A percentile compares a stretch with the other conserved stretches of the same genome.
These are phyloP conservation scores for Blera fallax DNA, from an alignment of 2,888 invertebrate genomes.

Conservation along the genomic window DNA sequence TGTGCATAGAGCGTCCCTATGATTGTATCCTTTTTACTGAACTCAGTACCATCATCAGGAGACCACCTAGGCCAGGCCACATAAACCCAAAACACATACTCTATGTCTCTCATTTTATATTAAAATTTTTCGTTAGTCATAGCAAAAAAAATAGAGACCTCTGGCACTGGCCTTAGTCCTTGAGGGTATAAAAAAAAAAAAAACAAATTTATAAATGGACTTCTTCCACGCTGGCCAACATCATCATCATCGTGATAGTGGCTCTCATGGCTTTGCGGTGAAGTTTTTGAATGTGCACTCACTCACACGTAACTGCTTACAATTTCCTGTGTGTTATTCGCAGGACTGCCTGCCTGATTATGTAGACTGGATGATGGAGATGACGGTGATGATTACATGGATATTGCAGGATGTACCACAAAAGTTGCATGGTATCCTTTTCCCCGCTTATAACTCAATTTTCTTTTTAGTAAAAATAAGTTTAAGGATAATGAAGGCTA, in stretches of 20 bases:
- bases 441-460: slow-evolving; percentile 35
- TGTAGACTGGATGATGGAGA: slow-evolving; percentile 19
- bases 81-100: slow-evolving; percentile 48
- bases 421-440: background rate
- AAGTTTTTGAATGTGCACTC: slow-evolving; percentile 61
- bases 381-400: slow-evolving; percentile 49
- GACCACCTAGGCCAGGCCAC: slow-evolving; percentile 60
- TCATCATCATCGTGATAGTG: slow-evolving; percentile 28
- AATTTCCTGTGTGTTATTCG: slow-evolving; percentile 57
- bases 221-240: slow-evolving; percentile 44
- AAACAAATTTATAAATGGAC: slow-evolving; percentile 33
- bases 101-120: slow-evolving; percentile 41
- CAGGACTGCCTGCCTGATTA: slow-evolving; percentile 52
- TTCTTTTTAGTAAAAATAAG: slow-evolving; percentile 5
- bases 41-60: slow-evolving; percentile 44
- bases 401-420: slow-evolving; percentile 49
- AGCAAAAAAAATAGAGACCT: slow-evolving; percentile 11
- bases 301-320: slow-evolving; percentile 36
- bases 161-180: slow-evolving; percentile 5
- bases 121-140: slow-evolving; percentile 43
- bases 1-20: slow-evolving; percentile 24
- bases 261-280: slow-evolving; percentile 52
- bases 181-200: background rate
- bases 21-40: slow-evolving; percentile 24
- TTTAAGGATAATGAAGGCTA: slow-evolving; percentile 33